Evolutionary conservation across 2,797 vertebrate genomes (phyloP).

Genomic region (Microctenopoma lineatum): DNA sequence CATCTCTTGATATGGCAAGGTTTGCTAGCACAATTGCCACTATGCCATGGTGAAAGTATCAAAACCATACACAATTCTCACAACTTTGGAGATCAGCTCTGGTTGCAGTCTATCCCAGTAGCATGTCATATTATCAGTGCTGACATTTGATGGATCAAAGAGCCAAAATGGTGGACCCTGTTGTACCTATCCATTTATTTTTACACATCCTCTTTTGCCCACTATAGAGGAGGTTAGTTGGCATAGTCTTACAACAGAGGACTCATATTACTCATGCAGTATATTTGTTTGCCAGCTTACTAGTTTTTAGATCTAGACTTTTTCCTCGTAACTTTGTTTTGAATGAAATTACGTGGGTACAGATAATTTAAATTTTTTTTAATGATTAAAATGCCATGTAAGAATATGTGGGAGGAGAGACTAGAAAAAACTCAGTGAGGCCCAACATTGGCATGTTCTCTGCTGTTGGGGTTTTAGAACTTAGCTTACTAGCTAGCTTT

Average conservation of each 20-base stretch:
- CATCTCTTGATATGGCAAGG: background rate
- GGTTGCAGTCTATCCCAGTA: background rate
- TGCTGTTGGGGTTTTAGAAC: background rate
- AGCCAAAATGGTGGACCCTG: background rate
- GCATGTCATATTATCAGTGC: background rate
- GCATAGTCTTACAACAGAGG: background rate
- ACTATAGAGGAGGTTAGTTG: background rate
- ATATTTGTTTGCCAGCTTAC: background rate
- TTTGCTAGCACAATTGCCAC: background rate
- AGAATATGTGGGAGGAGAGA: background rate
- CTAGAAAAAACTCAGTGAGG: background rate
- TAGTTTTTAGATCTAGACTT: background rate
- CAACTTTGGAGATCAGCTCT: background rate
- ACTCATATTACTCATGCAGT: background rate
- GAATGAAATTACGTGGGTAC: background rate
- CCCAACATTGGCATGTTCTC: background rate
- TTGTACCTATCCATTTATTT: background rate
- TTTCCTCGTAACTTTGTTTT: background rate
- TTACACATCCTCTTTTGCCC: background rate
- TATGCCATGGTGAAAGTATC: background rate
- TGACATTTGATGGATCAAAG: constrained; percentile 2
- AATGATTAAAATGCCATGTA: background rate
- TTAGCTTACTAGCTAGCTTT: background rate
- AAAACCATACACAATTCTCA: background rate
- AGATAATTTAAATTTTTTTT: background rate